Percentiles rank a stretch among this genome's conserved stretches.
Conservation (phyloP, 2,888 invertebrate species). For the Brassicogethes aeneus region DNA sequence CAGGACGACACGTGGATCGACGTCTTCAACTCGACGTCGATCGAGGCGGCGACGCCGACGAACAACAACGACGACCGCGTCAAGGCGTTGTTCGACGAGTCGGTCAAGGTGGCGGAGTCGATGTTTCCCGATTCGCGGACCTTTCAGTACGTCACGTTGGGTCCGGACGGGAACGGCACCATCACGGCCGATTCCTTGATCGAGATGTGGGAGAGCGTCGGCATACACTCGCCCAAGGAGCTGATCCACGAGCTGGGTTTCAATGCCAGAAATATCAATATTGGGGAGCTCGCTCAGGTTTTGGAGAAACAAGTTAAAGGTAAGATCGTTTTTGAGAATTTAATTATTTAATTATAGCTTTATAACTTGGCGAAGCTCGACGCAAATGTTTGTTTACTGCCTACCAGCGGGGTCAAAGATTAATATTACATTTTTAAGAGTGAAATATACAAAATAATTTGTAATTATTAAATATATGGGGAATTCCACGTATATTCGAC, state of each 20-base stretch:
- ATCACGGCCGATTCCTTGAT: conserved; percentile 47
- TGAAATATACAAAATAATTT: no score
- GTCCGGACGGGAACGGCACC: conserved; percentile 35
- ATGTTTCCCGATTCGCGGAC: conserved; percentile 34
- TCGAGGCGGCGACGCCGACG: no score
- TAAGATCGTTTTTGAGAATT: no score
- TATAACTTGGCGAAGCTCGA: no score
- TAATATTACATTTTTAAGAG: no score
- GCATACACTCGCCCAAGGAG: conserved; percentile 54
- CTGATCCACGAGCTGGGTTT: conserved; percentile 63
- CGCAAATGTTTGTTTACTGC: no score
- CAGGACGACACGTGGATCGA: conserved; percentile 43
- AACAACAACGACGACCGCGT: conserved; percentile 23
- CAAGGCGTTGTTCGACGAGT: conserved; percentile 16
- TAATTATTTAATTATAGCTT: no score
- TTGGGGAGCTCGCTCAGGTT: conserved; percentile 55
- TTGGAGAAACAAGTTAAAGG: conserved; percentile 56
- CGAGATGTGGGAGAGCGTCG: conserved; percentile 66
- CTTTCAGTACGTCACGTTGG: conserved; percentile 37
- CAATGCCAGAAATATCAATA: conserved; percentile 45
- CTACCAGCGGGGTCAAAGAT: no score
- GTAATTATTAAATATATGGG: no score
- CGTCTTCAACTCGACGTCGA: conserved; percentile 22
- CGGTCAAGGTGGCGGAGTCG: no score
- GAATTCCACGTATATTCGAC: no score